Base-by-base conservation (phyloP, 2,113 vertebrate species). In the Zootoca vivipara region DNA sequence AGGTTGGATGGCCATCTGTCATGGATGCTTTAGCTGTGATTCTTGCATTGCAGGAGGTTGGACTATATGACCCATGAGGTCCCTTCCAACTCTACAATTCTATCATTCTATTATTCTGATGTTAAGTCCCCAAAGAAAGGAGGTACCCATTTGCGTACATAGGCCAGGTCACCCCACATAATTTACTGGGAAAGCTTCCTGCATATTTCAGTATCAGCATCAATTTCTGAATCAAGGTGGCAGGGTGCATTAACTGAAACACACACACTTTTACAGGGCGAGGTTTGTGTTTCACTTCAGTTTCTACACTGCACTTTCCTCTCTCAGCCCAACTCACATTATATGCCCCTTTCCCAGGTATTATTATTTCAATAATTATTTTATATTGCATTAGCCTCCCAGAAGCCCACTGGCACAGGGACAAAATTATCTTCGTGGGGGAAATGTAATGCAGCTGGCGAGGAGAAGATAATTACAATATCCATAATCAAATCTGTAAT, bases 341-440 rank as follows among this genome's bases (percentile, higher is more conserved):
- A 5, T 16, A 69, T n/a, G 40, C 77, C 70, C 78, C 33, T 40
- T 46, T 74, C 38, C 18, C 79, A 87, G 69, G 52, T 64, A 82
- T 52, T 35, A 77, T 69, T 67, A 73, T 62, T 90, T 87, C 82
- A 73, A 79, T 35, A 10, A 62, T 74, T 72, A 90, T 73, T 52
- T 84, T 70, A 67, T 46, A 84, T 40, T 73, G n/a, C 56, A 74
- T 79, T 84, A 35, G 20, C 24, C 67, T 58, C 15, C 26, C 30
- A 35, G 82, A 75, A 72, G 33, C 67, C 46, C 22, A 64, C 67
- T 79, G 38, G 67, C 35, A 46, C 46, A 56, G 67, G 74, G 65
- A 73, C 22, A 87, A 79, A 65, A 80, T 24, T 62, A 18, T 22
- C 24, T 33, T 67, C 28, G 9, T 42, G 4, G 46, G 8, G 46